Conservation (phyloP, 2,888 invertebrate species). For the Acrobasis consociella region DNA sequence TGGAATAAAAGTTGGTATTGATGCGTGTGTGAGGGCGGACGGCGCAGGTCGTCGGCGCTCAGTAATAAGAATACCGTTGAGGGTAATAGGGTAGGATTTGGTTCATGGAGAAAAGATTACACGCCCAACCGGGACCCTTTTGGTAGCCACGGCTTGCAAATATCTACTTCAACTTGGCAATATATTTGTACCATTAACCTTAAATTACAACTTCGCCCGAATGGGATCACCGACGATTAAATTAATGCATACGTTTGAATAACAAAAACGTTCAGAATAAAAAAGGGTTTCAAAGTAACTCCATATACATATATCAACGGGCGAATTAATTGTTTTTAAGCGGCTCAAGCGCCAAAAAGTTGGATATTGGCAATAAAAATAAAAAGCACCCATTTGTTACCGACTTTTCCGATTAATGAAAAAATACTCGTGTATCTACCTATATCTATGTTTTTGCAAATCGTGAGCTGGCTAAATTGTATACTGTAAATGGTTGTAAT, state of each 20-base stretch:
- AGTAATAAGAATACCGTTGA: slow-evolving; percentile 56
- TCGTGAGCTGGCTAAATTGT: neutral
- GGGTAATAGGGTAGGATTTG: slow-evolving; percentile 59
- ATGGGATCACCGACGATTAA: slow-evolving; percentile 32
- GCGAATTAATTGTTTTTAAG: slow-evolving; percentile 39
- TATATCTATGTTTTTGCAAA: neutral
- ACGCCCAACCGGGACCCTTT: slow-evolving; percentile 47
- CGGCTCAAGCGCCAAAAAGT: slow-evolving; percentile 29
- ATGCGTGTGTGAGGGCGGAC: slow-evolving; percentile 39
- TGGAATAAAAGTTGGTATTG: slow-evolving; percentile 52
- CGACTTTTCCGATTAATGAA: slow-evolving; percentile 36
- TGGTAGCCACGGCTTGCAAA: slow-evolving; percentile 41
- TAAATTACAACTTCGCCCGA: slow-evolving; percentile 27
- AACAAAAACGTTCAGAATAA: slow-evolving; percentile 31
- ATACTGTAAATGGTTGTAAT: too few species aligned
- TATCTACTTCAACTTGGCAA: slow-evolving; percentile 31
- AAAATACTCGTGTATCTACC: slow-evolving; percentile 10
- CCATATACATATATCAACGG: slow-evolving; percentile 37
- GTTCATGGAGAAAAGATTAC: slow-evolving; percentile 56
- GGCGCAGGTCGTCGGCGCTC: slow-evolving; percentile 39
- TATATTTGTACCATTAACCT: slow-evolving; percentile 23
- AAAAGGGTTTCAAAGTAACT: slow-evolving; percentile 32
- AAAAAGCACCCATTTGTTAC: slow-evolving; percentile 38
- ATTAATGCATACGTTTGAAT: slow-evolving; percentile 29
- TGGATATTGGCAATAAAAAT: slow-evolving; percentile 33